Evolutionary conservation across 2,888 invertebrate genomes (phyloP), one percentile per base, ranked within the genome.

Genomic region (Dendrolimus pini): DNA sequence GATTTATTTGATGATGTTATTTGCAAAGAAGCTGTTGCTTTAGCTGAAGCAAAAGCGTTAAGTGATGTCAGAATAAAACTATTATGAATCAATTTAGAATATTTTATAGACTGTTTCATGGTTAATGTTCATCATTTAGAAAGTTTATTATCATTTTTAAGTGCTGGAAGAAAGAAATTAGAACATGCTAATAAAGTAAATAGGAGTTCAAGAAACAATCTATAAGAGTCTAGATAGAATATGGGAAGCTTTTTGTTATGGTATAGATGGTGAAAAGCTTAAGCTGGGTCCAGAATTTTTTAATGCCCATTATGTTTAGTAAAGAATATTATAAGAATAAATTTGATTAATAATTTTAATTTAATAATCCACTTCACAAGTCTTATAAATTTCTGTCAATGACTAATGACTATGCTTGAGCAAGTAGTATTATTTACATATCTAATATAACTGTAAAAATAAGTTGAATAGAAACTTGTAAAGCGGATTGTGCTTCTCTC

Each of bases 11-110:
- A 70, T 74, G 74, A 67, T 56, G 62, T 65, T 66, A 63, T 60
- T 77, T 77, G 83, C 83, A 66, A 81, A 82, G 57, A 88, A 88
- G 88, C 87, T 73, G 78, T 82, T 77, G 85, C 85, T 77, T 83
- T 76, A 86, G 88, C 85, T 64, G 61, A 89, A 89, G 88, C 88
- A 74, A 83, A 87, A 85, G 75, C 70, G 70, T 66, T 62, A 61
- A 52, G 65, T 63, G 64, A 67, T 58, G 14, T 59, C 52, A 58
- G 30, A 30, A 30, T 59, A 58, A 57, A 60, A 55, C 54, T 62
- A 55, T 58, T 59, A 60, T 30, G 30, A 30, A 30, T 30, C 6
- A 30, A 30, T 54, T 61, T 54, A 57, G 62, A 56, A 53, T 9
- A 9, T 57, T 66, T 66, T 80, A 80, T 71, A 82, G 80, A 80